Percentiles rank a stretch among this genome's conserved stretches.
Evolutionary conservation across 1,140 invertebrate genomes (phyloP).

Genomic region (Triops longicaudatus): DNA sequence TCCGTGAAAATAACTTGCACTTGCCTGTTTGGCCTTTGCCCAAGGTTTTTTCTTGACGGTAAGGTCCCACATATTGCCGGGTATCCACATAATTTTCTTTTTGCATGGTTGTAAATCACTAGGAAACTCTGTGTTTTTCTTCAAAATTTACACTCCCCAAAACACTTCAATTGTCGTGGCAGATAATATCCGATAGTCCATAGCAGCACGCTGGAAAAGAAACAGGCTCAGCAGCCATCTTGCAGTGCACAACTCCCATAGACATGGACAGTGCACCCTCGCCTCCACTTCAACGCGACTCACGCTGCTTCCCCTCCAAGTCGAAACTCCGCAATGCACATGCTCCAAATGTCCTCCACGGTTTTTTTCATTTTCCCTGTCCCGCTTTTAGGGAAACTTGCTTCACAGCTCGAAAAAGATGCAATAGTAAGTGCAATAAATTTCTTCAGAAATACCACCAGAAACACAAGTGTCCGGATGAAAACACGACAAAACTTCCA

Average conservation of each 20-base stretch:
- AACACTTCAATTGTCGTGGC: neutral
- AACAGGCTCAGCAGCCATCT: conserved; percentile 17
- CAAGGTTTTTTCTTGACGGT: conserved; percentile 94
- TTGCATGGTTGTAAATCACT: conserved; percentile 34
- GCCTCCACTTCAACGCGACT: neutral
- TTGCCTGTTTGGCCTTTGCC: conserved; percentile 98
- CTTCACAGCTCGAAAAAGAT: neutral
- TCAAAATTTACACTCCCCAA: conserved; percentile 4
- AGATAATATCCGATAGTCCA: neutral
- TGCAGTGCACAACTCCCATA: conserved; percentile 18
- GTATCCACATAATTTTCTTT: conserved; percentile 48
- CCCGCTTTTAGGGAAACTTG: neutral
- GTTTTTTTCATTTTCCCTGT: neutral
- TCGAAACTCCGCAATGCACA: conserved; percentile 3
- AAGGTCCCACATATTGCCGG: conserved; percentile 95
- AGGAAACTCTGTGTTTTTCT: neutral
- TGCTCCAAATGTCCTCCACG: neutral
- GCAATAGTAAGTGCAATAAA: neutral
- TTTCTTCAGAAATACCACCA: neutral
- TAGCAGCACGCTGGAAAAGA: neutral
- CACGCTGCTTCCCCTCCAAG: neutral
- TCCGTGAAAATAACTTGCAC: conserved; percentile 27
- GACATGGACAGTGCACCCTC: conserved; percentile 13
- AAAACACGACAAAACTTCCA: neutral
- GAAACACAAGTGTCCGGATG: neutral